Base-by-base conservation (phyloP, 2,888 invertebrate species). In the Cephus pygmeus region DNA sequence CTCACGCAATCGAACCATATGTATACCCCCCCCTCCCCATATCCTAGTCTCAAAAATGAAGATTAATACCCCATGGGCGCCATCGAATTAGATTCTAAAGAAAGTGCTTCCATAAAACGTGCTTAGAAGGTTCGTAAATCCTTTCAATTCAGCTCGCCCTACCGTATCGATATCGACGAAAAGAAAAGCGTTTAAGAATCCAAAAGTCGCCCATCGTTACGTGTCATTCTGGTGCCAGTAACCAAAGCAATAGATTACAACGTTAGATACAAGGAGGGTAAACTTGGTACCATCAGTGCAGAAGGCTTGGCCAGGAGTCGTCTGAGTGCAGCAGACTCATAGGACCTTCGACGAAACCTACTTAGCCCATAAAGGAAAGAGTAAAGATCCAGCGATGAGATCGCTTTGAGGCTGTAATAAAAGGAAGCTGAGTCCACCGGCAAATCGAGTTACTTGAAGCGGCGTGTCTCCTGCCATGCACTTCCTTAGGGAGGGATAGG, bases 361-460 rank as follows among this genome's bases (percentile, higher is more conserved):
- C 56, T 56, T 56, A 56, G 56, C 23, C 56, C 56, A 56, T 23
- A 30, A 71, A 71, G 34, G 71, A 34, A 30, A 34, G 71, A 71
- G 73, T 75, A 75, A 56, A 76, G 75, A 78, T 78, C 73, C 68
- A 36, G 75, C 36, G 75, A 86, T 85, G 85, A 85, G 83, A 88
- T 88, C 87, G 85, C 88, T 89, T 88, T 88, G 87, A 86, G 86
- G 85, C 85, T 82, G 80, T 87, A 87, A 87, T 87, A 88, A 88
- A 87, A 84, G 84, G 81, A 85, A 86, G 83, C 83, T 81, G 84
- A 83, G 84, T 84, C 83, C 77, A 83, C 82, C 81, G 81, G 81
- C 87, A 86, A 89, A 89, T 89, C 87, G 88, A 87, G 88, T 88
- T 88, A 87, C 83, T 33, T 30, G 71, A 34, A 71, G 33, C 71